Conservation (phyloP, 1,140 invertebrate genomes). For the Zaprionus vittiger region DNA sequence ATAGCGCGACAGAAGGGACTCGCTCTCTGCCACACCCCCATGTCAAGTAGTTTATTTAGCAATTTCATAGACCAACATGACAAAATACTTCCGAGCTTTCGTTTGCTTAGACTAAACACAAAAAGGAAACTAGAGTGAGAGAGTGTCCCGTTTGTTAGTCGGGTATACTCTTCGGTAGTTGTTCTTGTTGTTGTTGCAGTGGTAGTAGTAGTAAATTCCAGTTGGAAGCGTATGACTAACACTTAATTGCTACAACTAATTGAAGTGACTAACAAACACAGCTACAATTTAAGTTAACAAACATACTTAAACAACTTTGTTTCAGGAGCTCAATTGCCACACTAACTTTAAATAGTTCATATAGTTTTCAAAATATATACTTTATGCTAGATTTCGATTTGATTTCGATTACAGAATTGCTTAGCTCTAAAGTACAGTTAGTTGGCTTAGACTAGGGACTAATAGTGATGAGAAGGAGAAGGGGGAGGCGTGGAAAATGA, state of each 20-base stretch:
- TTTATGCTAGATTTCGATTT: not conserved
- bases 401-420: slow-evolving; percentile 16
- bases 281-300: slow-evolving; percentile 37
- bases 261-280: slow-evolving; percentile 58
- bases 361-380: slow-evolving; percentile 29
- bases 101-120: slow-evolving; percentile 14
- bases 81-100: slow-evolving; percentile 20
- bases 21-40: not conserved
- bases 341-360: slow-evolving; percentile 4
- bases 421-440: slow-evolving; percentile 42
- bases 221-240: slow-evolving; percentile 7
- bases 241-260: slow-evolving; percentile 18
- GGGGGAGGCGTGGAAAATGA: slow-evolving; percentile 29
- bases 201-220: slow-evolving; percentile 6
- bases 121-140: slow-evolving; percentile 7
- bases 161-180: slow-evolving; percentile 7
- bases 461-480: slow-evolving; percentile 3
- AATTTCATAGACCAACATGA: slow-evolving; percentile 22
- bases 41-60: slow-evolving; percentile 37
- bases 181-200: not conserved
- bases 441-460: slow-evolving; percentile 23
- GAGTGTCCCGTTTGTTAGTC: not conserved
- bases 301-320: slow-evolving; percentile 27
- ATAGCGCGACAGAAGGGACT: slow-evolving; percentile 15
- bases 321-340: slow-evolving; percentile 9